phyloP scores from a whole-genome alignment of 2,888 invertebrate species.

The Lycaena phlaeas region DNA sequence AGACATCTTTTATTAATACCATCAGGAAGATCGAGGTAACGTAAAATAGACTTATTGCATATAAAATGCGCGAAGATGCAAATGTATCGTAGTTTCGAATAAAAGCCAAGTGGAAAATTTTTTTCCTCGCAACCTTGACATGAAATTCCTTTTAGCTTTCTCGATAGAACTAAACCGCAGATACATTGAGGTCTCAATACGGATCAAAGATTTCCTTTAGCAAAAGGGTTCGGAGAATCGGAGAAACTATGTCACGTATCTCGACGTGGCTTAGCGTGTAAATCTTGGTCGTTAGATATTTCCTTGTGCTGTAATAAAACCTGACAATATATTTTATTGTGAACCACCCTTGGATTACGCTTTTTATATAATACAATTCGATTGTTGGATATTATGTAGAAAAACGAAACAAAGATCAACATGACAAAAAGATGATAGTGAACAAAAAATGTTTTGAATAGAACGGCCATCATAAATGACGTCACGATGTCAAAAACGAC shows the following conservation, averaged over 20 bases:
- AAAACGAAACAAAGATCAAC: no score
- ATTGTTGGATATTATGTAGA: no score
- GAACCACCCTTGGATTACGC: no score
- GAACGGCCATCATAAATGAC: no score
- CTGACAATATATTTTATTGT: conserved; percentile 4
- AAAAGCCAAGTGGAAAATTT: conserved; percentile 1
- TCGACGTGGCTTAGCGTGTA: conserved; percentile 9
- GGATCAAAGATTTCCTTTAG: conserved; percentile 10
- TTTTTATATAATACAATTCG: no score
- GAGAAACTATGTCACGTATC: conserved; percentile 13
- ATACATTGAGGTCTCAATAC: conserved; percentile 11
- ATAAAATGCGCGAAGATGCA: neutral
- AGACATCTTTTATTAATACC: no score
- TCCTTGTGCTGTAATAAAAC: conserved; percentile 8
- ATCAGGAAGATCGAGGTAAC: no score
- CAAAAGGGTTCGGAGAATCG: conserved; percentile 11
- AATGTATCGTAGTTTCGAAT: neutral
- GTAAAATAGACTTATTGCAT: neutral
- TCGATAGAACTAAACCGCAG: conserved; percentile 8
- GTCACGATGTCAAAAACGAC: no score
- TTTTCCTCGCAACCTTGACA: conserved; percentile 4
- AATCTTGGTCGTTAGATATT: conserved; percentile 10
- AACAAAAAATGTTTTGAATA: no score
- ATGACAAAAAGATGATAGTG: no score
- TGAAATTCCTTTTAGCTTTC: conserved; percentile 9